Evolutionary conservation across 2,888 invertebrate genomes (phyloP).

Genomic region (Cartodere bifasciata): DNA sequence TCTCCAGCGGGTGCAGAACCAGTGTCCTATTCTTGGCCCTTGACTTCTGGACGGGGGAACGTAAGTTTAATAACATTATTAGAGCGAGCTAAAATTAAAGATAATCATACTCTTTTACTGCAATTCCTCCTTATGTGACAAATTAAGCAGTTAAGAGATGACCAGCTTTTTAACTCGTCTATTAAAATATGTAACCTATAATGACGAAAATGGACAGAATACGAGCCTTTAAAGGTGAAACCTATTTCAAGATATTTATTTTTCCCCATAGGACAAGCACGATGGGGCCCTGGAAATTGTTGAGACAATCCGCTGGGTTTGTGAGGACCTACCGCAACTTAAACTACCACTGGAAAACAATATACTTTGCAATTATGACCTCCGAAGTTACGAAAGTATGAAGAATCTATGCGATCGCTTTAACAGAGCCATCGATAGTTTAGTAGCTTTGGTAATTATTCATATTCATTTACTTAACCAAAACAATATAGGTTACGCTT

Average conservation of each 20-base stretch:
- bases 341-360: constrained; percentile 87
- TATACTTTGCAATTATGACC: constrained; percentile 80
- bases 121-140: no score
- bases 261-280: constrained; percentile 65
- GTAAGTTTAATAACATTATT: constrained; percentile 47
- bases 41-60: constrained; percentile 78
- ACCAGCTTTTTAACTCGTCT: no score
- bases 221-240: no score
- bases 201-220: no score
- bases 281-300: constrained; percentile 86
- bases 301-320: constrained; percentile 92
- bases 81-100: no score
- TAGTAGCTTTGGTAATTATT: constrained; percentile 81
- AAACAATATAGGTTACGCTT: no score
- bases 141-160: no score
- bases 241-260: no score
- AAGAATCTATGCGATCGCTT: constrained; percentile 83
- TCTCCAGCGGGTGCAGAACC: constrained; percentile 96
- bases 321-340: constrained; percentile 91
- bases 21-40: constrained; percentile 92
- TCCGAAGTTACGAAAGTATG: constrained; percentile 88
- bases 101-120: no score
- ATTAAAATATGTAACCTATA: no score
- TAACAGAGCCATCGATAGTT: constrained; percentile 88
- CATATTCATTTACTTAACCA: no score